Percentiles rank a stretch among this genome's conserved stretches.
phyloP scores from a whole-genome alignment of 2,888 invertebrate species.

The Drosophila stalkeri region DNA sequence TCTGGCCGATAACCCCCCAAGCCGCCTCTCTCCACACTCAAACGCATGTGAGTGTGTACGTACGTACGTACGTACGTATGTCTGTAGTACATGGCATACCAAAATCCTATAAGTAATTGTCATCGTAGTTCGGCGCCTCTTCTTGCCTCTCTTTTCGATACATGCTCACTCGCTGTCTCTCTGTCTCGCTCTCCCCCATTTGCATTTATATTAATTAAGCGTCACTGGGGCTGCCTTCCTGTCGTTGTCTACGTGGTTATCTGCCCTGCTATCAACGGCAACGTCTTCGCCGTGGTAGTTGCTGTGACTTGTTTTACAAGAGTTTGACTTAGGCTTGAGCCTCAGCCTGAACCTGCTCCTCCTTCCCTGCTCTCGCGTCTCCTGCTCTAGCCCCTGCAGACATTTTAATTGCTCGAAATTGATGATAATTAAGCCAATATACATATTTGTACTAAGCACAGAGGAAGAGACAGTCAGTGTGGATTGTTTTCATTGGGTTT shows the following conservation, averaged over 20 bases:
- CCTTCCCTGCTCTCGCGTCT: neutral
- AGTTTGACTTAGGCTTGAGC: conserved; percentile 62
- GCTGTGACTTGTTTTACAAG: conserved; percentile 75
- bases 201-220: conserved; percentile 79
- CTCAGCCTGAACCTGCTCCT: conserved; percentile 26
- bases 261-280: conserved; percentile 73
- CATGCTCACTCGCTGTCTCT: neutral
- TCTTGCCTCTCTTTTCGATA: conserved; percentile 1
- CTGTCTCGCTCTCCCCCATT: conserved; percentile 40
- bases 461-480: neutral
- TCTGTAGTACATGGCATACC: conserved; percentile 59
- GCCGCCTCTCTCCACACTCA: conserved; percentile 1
- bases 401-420: conserved; percentile 79
- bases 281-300: conserved; percentile 56
- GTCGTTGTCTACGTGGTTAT: conserved; percentile 73
- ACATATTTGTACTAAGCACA: conserved; percentile 70
- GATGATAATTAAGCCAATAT: conserved; percentile 82
- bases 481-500: conserved; percentile 48
- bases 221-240: conserved; percentile 74
- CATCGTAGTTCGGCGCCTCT: conserved; percentile 65
- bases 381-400: conserved; percentile 46
- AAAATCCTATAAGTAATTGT: conserved; percentile 80
- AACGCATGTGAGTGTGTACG: neutral
- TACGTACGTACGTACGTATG: neutral
- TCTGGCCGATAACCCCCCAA: conserved; percentile 52